phyloP scores from a whole-genome alignment of 1,140 invertebrate genomes.

The Eriocheir sinensis region DNA sequence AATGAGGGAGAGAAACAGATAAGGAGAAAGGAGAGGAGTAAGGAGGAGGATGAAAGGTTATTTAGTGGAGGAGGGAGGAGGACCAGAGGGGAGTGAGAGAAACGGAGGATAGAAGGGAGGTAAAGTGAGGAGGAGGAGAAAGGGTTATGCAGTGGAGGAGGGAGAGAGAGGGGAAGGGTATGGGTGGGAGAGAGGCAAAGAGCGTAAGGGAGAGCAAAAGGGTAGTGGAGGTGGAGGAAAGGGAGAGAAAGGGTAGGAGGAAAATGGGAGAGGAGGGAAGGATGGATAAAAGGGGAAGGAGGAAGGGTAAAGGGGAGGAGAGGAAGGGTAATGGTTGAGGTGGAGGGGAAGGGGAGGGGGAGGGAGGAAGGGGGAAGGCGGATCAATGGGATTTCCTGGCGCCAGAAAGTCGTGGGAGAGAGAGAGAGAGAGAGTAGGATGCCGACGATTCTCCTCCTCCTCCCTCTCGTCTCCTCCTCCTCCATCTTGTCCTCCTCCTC shows the following conservation, averaged over 20 bases:
- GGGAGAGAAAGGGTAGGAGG: too few relatives aligned
- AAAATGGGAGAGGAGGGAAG: neutral
- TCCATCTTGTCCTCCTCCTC: neutral
- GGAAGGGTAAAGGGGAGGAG: too few relatives aligned
- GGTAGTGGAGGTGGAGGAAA: too few relatives aligned
- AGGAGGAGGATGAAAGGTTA: neutral
- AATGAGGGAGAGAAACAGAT: neutral
- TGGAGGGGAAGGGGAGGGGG: neutral
- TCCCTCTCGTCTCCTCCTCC: neutral
- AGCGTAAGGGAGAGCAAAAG: too few relatives aligned
- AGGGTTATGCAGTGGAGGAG: too few relatives aligned
- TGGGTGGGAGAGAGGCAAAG: too few relatives aligned
- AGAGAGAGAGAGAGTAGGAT: neutral
- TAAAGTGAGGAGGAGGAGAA: neutral
- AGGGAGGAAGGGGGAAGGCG: neutral
- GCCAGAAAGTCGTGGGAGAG: neutral
- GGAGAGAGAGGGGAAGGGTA: neutral
- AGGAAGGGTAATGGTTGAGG: neutral
- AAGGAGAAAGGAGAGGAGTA: neutral
- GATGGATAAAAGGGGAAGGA: neutral
- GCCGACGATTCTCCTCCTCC: neutral
- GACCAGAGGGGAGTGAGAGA: neutral
- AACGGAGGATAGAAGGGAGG: neutral
- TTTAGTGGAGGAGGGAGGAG: neutral
- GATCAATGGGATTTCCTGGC: neutral